Evolutionary conservation across 2,797 vertebrate species (phyloP).

Genomic region (Epinephelus coioides): DNA sequence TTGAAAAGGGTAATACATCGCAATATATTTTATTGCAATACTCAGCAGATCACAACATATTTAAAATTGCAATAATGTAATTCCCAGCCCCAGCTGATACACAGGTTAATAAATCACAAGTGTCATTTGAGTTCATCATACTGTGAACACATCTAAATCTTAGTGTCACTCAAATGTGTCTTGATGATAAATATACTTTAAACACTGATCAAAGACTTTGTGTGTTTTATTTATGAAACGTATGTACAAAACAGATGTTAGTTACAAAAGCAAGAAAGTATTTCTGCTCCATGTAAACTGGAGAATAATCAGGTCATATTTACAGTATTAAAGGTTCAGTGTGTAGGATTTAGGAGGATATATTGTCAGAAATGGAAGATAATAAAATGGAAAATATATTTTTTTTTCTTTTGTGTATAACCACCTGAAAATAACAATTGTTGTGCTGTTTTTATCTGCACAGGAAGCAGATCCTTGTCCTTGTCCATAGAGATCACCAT

Average conservation of each 20-base stretch:
- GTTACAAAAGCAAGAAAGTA: conserved; percentile 9
- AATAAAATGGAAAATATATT: no score
- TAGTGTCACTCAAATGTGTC: background rate
- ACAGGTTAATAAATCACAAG: background rate
- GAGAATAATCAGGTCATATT: conserved; percentile 6
- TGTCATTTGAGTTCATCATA: conserved; percentile 25
- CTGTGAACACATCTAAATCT: conserved; percentile 7
- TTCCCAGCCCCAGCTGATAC: background rate
- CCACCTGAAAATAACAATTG: no score
- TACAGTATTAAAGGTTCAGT: background rate
- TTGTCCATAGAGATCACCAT: no score
- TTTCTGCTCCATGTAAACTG: conserved; percentile 4
- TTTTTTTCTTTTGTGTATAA: no score
- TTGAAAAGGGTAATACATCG: no score
- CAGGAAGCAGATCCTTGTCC: no score
- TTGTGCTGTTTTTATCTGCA: no score
- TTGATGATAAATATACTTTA: conserved; percentile 33
- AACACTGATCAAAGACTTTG: conserved; percentile 1
- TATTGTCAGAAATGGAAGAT: no score
- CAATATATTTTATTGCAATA: no score
- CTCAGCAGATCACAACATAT: no score
- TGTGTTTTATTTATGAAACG: conserved; percentile 46
- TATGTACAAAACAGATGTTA: background rate
- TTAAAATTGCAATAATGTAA: no score
- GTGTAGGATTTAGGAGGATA: no score